A percentile compares a stretch with the other conserved stretches of the same genome.
Evolutionary conservation across 1,140 invertebrate species (phyloP).

Genomic region (Adelges cooleyi): DNA sequence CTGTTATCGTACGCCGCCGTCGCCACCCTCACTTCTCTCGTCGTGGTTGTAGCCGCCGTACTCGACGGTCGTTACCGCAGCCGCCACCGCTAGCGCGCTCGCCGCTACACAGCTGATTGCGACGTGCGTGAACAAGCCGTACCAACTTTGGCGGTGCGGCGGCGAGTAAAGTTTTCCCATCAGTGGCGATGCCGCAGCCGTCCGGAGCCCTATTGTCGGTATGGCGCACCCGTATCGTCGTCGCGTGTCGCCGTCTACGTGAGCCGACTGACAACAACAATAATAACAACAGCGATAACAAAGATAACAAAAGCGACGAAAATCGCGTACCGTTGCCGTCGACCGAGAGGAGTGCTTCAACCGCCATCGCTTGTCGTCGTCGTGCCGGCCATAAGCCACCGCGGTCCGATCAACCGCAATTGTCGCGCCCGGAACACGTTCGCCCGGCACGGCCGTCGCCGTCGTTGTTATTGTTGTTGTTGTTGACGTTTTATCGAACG

Average conservation of each 20-base stretch:
- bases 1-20: neutral
- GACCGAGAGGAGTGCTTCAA: no score
- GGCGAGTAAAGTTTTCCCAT: slow-evolving; percentile 5
- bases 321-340: no score
- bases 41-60: neutral
- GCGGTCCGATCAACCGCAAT: slow-evolving; percentile 3
- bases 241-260: neutral
- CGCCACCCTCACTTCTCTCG: neutral
- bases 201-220: slow-evolving; percentile 13
- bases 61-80: neutral
- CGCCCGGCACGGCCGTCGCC: slow-evolving; percentile 7
- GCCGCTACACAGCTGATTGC: neutral
- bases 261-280: neutral
- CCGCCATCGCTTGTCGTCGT: neutral
- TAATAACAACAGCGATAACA: neutral
- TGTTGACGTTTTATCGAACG: slow-evolving; percentile 13
- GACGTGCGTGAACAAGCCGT: neutral
- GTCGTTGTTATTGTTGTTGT: neutral
- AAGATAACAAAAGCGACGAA: neutral
- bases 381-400: neutral
- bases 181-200: slow-evolving; percentile 23
- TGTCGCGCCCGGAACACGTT: slow-evolving; percentile 1
- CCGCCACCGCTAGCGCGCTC: neutral
- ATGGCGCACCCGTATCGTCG: slow-evolving; percentile 14
- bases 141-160: slow-evolving; percentile 5